Conservation (phyloP, 2,797 vertebrate genomes). For the Melanotaenia pygmaea region DNA sequence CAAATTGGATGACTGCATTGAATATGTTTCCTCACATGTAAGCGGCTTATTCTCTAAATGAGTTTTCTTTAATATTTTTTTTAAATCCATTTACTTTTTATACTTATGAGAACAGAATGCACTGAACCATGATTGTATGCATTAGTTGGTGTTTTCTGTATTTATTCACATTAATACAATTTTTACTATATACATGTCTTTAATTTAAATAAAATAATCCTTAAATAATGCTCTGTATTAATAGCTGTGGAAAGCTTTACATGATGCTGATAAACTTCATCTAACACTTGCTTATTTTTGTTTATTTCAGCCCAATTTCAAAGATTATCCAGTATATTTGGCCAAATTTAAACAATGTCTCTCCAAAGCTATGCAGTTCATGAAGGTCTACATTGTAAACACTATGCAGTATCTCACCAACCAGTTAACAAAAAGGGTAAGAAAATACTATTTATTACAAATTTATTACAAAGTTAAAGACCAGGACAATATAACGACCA, state of each 20-base stretch:
- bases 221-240: not conserved
- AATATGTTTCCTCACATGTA: slow-evolving; percentile 96
- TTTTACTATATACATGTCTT: too few relatives aligned
- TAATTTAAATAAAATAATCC: too few relatives aligned
- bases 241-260: not conserved
- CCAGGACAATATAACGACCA: not conserved
- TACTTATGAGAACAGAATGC: not conserved
- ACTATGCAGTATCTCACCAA: slow-evolving; percentile 94
- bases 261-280: not conserved
- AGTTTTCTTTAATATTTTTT: not conserved
- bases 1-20: slow-evolving; percentile 96
- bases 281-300: slow-evolving; percentile 49
- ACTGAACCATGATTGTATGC: not conserved
- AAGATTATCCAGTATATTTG: slow-evolving; percentile 95
- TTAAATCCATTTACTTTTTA: not conserved
- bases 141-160: not conserved
- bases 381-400: slow-evolving; percentile 94
- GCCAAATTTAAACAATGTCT: slow-evolving; percentile 96
- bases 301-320: slow-evolving; percentile 91
- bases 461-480: not conserved
- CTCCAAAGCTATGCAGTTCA: slow-evolving; percentile 96
- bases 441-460: slow-evolving; percentile 20
- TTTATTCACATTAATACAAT: too few relatives aligned
- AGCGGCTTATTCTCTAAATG: slow-evolving; percentile 69
- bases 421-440: slow-evolving; percentile 95